A percentile compares a stretch with the other conserved stretches of the same genome.
These are phyloP conservation scores for Parauchenoglanis punctatus DNA, from an alignment of 2,797 vertebrate species.

Conservation along the genomic window DNA sequence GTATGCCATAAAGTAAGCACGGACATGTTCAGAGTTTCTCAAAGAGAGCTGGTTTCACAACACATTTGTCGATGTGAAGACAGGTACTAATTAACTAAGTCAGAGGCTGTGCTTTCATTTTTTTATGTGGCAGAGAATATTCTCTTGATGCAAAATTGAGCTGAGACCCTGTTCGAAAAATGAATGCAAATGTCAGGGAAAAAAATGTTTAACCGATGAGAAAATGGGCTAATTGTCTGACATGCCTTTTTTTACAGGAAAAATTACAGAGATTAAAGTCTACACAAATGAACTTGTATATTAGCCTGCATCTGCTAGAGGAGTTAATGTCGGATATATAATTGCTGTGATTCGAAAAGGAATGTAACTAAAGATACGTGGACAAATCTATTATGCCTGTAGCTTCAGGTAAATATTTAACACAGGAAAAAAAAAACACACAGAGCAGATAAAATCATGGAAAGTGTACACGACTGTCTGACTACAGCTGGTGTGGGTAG, in stretches of 20 bases:
- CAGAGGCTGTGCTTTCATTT: conserved; percentile 9
- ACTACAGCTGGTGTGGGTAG: background rate
- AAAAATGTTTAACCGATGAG: background rate
- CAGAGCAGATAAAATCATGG: background rate
- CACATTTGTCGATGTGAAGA: background rate
- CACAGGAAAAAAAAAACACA: conserved; percentile 5
- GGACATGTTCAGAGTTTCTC: conserved; percentile 4
- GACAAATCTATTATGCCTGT: conserved; percentile 1
- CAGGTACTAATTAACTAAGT: conserved; percentile 20
- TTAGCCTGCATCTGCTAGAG: conserved; percentile 9
- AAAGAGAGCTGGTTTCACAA: background rate
- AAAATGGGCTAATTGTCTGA: conserved; percentile 28
- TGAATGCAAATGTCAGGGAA: conserved; percentile 16
- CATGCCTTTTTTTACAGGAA: conserved; percentile 4
- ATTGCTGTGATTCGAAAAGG: background rate
- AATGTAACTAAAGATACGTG: background rate
- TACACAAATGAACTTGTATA: conserved; percentile 9
- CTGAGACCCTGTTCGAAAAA: conserved; percentile 9
- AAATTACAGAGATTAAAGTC: conserved; percentile 19
- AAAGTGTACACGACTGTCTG: background rate
- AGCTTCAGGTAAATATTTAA: conserved; percentile 28
- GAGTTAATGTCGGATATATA: conserved; percentile 13
- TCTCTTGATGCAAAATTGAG: conserved; percentile 4
- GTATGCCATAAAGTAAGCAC: background rate
- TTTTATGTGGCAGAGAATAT: conserved; percentile 6